Base-by-base conservation (phyloP, 2,888 invertebrate species). In the Laothoe populi region DNA sequence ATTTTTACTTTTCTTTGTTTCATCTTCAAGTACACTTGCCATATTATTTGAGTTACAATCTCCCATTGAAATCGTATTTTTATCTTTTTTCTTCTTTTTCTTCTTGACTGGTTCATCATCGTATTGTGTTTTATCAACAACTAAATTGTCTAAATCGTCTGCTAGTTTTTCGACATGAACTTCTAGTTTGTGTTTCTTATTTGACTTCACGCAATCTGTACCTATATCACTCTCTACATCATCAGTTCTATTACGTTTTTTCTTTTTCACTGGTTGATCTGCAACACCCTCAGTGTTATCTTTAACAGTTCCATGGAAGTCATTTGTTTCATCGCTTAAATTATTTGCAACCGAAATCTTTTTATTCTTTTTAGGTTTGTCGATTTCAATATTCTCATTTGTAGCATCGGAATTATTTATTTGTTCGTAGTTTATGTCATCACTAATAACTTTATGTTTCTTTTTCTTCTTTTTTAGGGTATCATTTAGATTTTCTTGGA, bases 61-160 rank as follows among this genome's bases (percentile, higher is more conserved):
- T 42, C 1, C 40, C 11, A 11, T 16, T 46, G 61, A 53, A 57
- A 57, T 60, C 40, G 21, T 59, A 21, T 66, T 62, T 21, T 24
- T 11, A 48, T 68, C 60, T 48, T 70, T 72, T 53, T 75, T 76
- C 63, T 74, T 78, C 64, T 78, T 80, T 72, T 76, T 81, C 66
- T 74, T 77, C 60, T 73, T 72, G 8, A 64, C 38, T 7, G 62
- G 61, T 38, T 65, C 63, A 24, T 21, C 38, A 38, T 45, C 48
- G 63, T 49, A n/a, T 8, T 19, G 42, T n/a, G 44, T 21, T 5
- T 45, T 48, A 40, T 69, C 67, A 0, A 69, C 63, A 44, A 7
- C 63, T 49, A 71, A 64, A 16, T 67, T 63, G 40, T 63, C 61
- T 13, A 68, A 62, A 62, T 63, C 63, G 5, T 69, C 69, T 42